Evolutionary conservation across 2,797 vertebrate species (phyloP).

Genomic region (Pseudochaenichthys georgianus): DNA sequence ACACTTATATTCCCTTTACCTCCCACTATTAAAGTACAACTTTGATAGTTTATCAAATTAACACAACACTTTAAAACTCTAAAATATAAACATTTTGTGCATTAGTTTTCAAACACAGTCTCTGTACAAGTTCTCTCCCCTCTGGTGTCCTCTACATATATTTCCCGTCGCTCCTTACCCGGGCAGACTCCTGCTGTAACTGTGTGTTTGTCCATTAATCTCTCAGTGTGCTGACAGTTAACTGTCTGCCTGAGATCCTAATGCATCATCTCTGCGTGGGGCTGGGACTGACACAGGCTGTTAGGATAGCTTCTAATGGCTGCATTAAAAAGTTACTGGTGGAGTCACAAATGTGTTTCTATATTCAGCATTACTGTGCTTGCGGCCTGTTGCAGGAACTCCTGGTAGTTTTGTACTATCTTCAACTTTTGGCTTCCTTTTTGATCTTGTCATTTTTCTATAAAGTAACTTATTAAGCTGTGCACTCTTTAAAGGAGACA

Average conservation of each 20-base stretch:
- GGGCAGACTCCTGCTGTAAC: constrained; percentile 30
- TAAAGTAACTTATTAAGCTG: no score
- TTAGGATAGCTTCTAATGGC: constrained; percentile 71
- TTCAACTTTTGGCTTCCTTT: no score
- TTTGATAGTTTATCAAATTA: not conserved
- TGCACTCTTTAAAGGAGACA: no score
- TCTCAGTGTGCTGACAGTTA: constrained; percentile 62
- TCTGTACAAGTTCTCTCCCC: constrained; percentile 48
- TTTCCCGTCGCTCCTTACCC: constrained; percentile 26
- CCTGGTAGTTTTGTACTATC: no score
- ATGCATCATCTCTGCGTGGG: constrained; percentile 72
- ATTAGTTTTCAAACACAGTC: constrained; percentile 23
- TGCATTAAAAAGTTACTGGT: constrained; percentile 63
- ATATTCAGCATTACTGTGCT: no score
- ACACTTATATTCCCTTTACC: not conserved
- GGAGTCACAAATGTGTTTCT: constrained; percentile 32
- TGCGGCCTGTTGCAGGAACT: no score
- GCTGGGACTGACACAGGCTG: constrained; percentile 57
- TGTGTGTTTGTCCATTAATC: constrained; percentile 67
- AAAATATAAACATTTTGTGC: not conserved
- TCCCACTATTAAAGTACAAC: not conserved
- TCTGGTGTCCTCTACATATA: constrained; percentile 12
- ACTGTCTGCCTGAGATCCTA: constrained; percentile 67
- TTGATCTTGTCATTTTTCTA: no score
- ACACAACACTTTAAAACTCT: not conserved